Evolutionary conservation across 1,140 invertebrate species (phyloP).

Genomic region (Archivesica marissinica): DNA sequence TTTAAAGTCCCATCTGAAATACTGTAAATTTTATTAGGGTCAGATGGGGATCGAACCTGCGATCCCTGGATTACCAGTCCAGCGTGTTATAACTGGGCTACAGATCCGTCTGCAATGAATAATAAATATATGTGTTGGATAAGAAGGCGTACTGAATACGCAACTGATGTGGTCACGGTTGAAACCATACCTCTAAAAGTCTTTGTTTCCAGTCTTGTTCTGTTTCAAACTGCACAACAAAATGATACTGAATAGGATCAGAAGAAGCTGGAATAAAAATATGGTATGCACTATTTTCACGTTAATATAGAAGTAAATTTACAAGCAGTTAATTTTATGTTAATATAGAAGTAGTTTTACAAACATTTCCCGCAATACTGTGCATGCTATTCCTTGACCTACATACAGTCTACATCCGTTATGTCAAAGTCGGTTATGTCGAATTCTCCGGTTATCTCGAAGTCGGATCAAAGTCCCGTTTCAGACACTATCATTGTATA

Average conservation of each 20-base stretch:
- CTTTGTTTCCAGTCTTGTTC: slow-evolving; percentile 34
- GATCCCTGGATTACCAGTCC: too few relatives aligned
- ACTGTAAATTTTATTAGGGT: too few relatives aligned
- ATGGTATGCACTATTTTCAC: neutral
- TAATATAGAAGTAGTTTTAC: neutral
- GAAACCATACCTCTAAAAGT: slow-evolving; percentile 20
- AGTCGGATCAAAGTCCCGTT: too few relatives aligned
- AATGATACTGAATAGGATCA: slow-evolving; percentile 9
- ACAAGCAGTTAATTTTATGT: neutral
- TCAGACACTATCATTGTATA: too few relatives aligned
- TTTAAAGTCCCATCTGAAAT: too few relatives aligned
- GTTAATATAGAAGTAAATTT: neutral
- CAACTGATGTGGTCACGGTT: too few relatives aligned
- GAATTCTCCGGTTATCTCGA: too few relatives aligned
- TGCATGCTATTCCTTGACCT: neutral
- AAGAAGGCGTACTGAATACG: too few relatives aligned
- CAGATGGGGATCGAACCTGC: too few relatives aligned
- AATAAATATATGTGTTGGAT: too few relatives aligned
- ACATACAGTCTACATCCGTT: neutral
- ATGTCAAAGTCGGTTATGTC: neutral
- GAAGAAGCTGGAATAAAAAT: slow-evolving; percentile 29
- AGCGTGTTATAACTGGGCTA: too few relatives aligned
- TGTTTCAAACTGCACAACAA: slow-evolving; percentile 20
- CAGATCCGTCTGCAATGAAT: too few relatives aligned
- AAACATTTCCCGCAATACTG: neutral